Evolutionary conservation across 2,797 vertebrate genomes (phyloP).

Genomic region (Danio kyathit): DNA sequence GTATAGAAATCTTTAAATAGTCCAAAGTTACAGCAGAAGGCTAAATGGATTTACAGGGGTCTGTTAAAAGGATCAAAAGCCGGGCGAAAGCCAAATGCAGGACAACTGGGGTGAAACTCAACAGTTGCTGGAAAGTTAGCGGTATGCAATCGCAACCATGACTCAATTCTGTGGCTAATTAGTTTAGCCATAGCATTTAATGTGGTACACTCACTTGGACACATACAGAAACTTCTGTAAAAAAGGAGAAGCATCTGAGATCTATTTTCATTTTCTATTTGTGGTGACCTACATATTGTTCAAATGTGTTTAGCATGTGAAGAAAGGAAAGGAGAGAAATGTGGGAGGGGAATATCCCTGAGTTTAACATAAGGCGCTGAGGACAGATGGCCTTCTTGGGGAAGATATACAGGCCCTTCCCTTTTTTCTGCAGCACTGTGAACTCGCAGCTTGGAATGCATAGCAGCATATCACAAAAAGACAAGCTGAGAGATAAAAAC

Average conservation of each 20-base stretch:
- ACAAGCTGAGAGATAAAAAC: conserved; percentile 11
- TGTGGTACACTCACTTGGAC: not conserved
- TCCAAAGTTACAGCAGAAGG: not conserved
- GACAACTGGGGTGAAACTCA: conserved; percentile 34
- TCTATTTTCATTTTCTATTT: conserved; percentile 63
- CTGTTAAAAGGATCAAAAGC: conserved; percentile 24
- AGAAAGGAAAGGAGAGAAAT: conserved; percentile 64
- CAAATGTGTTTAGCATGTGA: conserved; percentile 69
- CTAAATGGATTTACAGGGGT: conserved; percentile 19
- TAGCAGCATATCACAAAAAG: not conserved
- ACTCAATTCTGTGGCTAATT: not conserved
- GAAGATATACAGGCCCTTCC: conserved; percentile 30
- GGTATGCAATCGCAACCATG: not conserved
- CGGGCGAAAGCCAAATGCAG: conserved; percentile 15
- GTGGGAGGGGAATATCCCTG: conserved; percentile 61
- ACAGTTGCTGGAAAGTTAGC: conserved; percentile 30
- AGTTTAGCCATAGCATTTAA: not conserved
- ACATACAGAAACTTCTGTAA: conserved; percentile 43
- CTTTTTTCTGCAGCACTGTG: not conserved
- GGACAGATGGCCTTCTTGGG: conserved; percentile 37
- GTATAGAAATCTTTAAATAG: not conserved
- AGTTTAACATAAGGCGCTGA: conserved; percentile 16
- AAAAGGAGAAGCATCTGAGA: conserved; percentile 34
- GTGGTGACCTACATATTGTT: conserved; percentile 78
- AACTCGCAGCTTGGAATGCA: conserved; percentile 19